Evolutionary conservation across 2,888 invertebrate genomes (phyloP), one percentile per base, ranked within the genome.

Genomic region (Noctua pronuba): DNA sequence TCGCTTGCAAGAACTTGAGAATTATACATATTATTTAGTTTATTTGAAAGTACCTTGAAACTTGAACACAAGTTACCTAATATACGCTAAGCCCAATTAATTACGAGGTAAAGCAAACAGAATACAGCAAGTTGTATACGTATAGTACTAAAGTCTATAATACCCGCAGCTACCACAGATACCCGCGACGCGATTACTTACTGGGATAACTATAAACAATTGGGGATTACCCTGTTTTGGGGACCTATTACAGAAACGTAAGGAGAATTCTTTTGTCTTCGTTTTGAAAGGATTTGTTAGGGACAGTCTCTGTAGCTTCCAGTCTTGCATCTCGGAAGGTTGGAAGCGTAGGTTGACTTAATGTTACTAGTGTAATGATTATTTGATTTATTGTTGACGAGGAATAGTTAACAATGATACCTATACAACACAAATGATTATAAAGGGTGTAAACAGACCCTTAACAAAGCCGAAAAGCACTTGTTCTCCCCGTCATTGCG

Each of bases 151-250:
- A 85, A 80, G 82, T 75, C 88, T 74, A 67, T 76, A 82, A 77
- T 73, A 67, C 82, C 77, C 28, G 35, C 28, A 65, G 4, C 46
- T 49, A n/a, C 80, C 73, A 31, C 80, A 73, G 71, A 71, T 73
- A 79, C 69, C 58, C 69, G 31, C 74, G 65, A 49, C 77, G 65
- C 84, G 82, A 82, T 84, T 83, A 82, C 78, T 85, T 82, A 78
- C 79, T 71, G 73, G 84, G 89, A 88, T 89, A 88, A 87, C 89
- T 85, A 88, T 90, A 90, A 90, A 90, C 88, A 89, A 86, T 87
- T 83, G 80, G 75, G 88, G 88, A 90, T 90, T 80, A 87, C 75
- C 46, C 74, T 62, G 73, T 82, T 87, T 84, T 72, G 49, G 85
- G 67, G 73, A 73, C 66, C 71, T 73, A 75, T 83, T 77, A 74